Conservation (phyloP, 2,113 vertebrate species). For the Plecotus auritus region DNA sequence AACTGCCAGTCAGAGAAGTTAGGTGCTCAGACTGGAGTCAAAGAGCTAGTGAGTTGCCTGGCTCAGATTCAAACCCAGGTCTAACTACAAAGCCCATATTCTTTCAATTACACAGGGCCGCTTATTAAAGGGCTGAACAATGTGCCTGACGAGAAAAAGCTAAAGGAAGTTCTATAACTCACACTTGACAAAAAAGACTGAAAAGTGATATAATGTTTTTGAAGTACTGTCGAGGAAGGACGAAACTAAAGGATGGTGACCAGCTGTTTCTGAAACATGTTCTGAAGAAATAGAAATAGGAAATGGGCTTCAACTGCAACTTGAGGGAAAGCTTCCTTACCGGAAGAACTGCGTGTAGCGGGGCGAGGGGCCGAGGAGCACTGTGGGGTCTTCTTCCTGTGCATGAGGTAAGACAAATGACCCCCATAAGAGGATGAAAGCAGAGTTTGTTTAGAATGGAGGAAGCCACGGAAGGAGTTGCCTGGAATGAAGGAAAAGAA, state of each 20-base stretch:
- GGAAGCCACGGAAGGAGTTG: neutral
- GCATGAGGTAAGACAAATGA: neutral
- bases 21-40: neutral
- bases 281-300: slow-evolving; percentile 51
- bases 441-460: neutral
- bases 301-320: slow-evolving; percentile 43
- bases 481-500: neutral
- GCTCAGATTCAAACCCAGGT: slow-evolving; percentile 1
- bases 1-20: neutral
- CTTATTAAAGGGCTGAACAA: slow-evolving; percentile 52
- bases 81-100: slow-evolving; percentile 49
- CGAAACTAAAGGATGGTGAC: slow-evolving; percentile 57
- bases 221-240: slow-evolving; percentile 58
- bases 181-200: slow-evolving; percentile 58
- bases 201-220: slow-evolving; percentile 61
- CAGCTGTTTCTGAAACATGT: slow-evolving; percentile 65
- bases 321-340: slow-evolving; percentile 36
- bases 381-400: slow-evolving; percentile 31
- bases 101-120: slow-evolving; percentile 41
- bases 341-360: neutral
- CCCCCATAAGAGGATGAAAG: neutral
- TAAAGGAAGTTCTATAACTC: slow-evolving; percentile 64
- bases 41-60: neutral
- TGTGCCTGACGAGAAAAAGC: slow-evolving; percentile 42
- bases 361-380: neutral